Base-by-base conservation (phyloP, 2,113 vertebrate genomes). In the Gambusia holbrooki region DNA sequence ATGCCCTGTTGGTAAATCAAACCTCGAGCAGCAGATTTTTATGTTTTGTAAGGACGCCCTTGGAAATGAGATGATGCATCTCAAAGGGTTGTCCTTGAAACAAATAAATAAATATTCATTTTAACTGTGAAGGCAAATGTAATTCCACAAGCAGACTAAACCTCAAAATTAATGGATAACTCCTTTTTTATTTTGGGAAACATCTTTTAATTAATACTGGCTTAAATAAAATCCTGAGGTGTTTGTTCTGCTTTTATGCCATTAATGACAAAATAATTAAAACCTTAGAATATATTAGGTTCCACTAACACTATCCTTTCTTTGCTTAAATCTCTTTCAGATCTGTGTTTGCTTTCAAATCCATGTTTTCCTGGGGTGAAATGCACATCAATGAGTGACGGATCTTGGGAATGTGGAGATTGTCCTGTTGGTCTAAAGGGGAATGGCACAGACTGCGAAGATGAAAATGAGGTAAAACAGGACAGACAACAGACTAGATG, bases 291-390 rank as follows among this genome's bases (percentile, higher is more conserved):
- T 30, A 25, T 67, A 75, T 15, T 40, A 33, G 14, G 35, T 42
- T 10, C n/a, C 19, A 40, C 5, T 74, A 15, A 77, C 17, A 29
- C 10, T 10, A 33, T 17, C 15, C n/a, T 62, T 29, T 15, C 69
- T 33, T 37, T 1, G 2, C 68, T 19, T 75, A 5, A 65, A 1
- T 80, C n/a, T 83, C 13, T 84, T 82, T 64, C 89, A 99, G 98
- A 99, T 54, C 94, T 94, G 0, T 99, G 98, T 85, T 85, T 97
- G 74, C 83, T 97, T 74, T 97, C 96, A 74, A 96, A 94, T 78
- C 98, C 97, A 13, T 99, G 98, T 89, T 99, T 98, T 83, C 95
- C 96, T 3, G 97, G 97, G 14, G 95, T 96, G 14, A 81, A 93
- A 69, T 99, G 98, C 87, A 96, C 85, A 80, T 96, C 96, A 61